Percentiles rank a stretch among this genome's conserved stretches.
These are phyloP conservation scores for Bombyx mandarina DNA, from an alignment of 1,140 invertebrate species.

Conservation along the genomic window DNA sequence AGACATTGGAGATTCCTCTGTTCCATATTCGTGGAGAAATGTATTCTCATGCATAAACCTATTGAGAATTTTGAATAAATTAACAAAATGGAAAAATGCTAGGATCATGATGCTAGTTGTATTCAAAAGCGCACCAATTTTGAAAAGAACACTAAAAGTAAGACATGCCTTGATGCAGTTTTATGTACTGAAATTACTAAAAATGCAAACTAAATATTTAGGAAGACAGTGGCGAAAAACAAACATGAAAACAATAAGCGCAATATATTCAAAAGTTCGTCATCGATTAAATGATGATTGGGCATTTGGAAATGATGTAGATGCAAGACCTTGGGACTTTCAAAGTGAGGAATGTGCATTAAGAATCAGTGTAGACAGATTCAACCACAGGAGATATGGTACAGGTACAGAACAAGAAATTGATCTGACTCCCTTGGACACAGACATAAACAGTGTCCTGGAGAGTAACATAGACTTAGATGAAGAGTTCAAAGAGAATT, in stretches of 20 bases:
- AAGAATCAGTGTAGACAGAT: slow-evolving; percentile 93
- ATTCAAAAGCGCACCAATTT: slow-evolving; percentile 98
- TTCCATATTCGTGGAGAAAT: slow-evolving; percentile 95
- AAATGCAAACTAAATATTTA: slow-evolving; percentile 99
- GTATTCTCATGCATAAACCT: slow-evolving; percentile 99
- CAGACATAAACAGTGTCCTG: slow-evolving; percentile 86
- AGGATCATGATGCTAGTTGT: slow-evolving; percentile 99
- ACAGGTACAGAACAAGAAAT: slow-evolving; percentile 48
- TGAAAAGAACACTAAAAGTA: slow-evolving; percentile 96
- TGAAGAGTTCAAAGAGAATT: slow-evolving; percentile 96
- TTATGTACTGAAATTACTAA: slow-evolving; percentile 97
- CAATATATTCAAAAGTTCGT: slow-evolving; percentile 97
- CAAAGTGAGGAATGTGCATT: slow-evolving; percentile 98
- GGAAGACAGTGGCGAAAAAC: slow-evolving; percentile 99
- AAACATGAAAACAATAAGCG: slow-evolving; percentile 99
- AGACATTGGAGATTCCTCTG: slow-evolving; percentile 88
- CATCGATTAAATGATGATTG: slow-evolving; percentile 98
- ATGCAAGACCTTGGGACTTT: slow-evolving; percentile 98
- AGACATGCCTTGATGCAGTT: slow-evolving; percentile 98
- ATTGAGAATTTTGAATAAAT: slow-evolving; percentile 96
- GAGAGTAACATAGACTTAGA: slow-evolving; percentile 87
- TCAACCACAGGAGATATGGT: slow-evolving; percentile 93
- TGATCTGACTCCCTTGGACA: slow-evolving; percentile 90
- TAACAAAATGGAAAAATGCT: slow-evolving; percentile 99
- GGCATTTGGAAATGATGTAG: slow-evolving; percentile 99